Conservation (phyloP, 2,113 vertebrate genomes). For the Riparia riparia region DNA sequence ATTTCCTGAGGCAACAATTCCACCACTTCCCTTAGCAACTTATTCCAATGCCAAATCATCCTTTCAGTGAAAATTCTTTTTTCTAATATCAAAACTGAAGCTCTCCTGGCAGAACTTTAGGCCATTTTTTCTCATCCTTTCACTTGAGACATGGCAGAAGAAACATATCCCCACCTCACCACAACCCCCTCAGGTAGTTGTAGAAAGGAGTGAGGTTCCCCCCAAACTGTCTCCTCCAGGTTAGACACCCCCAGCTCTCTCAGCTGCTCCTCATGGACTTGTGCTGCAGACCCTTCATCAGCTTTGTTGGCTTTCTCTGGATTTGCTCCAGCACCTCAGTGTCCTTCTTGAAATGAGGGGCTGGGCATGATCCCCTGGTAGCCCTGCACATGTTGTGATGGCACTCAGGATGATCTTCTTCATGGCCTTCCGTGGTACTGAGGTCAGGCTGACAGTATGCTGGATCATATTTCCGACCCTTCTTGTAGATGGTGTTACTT, state of each 20-base stretch:
- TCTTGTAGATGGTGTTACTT: background rate
- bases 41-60: background rate
- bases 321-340: background rate
- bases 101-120: background rate
- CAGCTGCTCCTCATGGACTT: background rate
- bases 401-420: background rate
- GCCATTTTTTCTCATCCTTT: background rate
- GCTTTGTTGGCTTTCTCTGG: background rate
- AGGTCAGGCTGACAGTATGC: background rate
- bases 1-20: fast-evolving
- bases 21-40: background rate
- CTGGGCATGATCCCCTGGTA: background rate
- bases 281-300: background rate
- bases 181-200: background rate
- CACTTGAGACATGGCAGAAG: background rate
- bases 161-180: too few species aligned
- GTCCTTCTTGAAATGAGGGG: background rate
- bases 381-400: background rate
- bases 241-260: background rate
- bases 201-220: background rate
- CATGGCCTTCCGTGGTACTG: fast-evolving
- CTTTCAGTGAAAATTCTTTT: background rate
- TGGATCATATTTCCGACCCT: background rate
- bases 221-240: background rate
- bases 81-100: background rate